Evolutionary conservation across 2,113 vertebrate genomes (phyloP), one percentile per base, ranked within the genome.

Genomic region (Candoia aspera): DNA sequence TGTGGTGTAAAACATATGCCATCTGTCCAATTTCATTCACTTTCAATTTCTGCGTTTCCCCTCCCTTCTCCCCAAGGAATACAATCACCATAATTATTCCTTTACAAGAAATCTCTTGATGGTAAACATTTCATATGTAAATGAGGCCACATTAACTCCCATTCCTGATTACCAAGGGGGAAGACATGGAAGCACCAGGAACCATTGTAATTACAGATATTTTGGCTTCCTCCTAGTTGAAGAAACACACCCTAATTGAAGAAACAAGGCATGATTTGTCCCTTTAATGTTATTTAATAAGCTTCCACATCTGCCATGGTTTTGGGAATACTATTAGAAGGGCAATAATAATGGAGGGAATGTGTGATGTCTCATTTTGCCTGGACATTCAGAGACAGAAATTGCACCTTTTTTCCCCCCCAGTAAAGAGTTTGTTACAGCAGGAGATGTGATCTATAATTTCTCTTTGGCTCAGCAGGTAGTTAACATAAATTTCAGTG

Each of bases 81-180:
- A 54, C 3, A 19, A 23, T 79, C 62, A 12, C 46, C 42, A 23
- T 89, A 89, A 89, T 89, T 89, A 62, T 93, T 17, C 85, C 92
- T 91, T 92, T 90, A 86, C 94, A 94, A 93, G 93, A 94, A 88
- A 94, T 91, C 0, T 1, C 37, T 95, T 84, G 29, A 86, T 93
- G 96, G 93, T 92, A 94, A 94, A 95, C 62, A 94, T 95, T 89
- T 89, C 88, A 2, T 12, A 68, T 94, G 93, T 91, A 64, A 92
- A 93, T 86, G n/a, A 90, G 83, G n/a, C 54, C 49, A 46, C 54
- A 73, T 91, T 91, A 89, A 84, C 42, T 53, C 73, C 90, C 8
- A 59, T 91, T 64, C 90, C 91, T 95, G 93, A 89, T 24, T 93
- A 29, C 59, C 21, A 29, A 54, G 53, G 83, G 83, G 83, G 37